Base-by-base conservation (phyloP, 2,888 invertebrate genomes). In the Punctoribates punctum region DNA sequence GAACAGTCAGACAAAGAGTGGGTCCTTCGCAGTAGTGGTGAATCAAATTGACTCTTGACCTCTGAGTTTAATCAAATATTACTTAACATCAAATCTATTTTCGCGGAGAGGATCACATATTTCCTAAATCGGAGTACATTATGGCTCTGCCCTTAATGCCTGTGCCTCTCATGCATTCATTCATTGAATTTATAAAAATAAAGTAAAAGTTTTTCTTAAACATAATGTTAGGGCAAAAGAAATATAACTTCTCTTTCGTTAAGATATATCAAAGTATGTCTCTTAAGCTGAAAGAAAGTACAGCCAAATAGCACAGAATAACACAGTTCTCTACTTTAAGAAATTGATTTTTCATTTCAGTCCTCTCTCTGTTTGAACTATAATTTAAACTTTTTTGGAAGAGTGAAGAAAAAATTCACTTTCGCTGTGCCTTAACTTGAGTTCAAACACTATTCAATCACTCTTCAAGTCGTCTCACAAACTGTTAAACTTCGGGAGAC, bases 21-120 rank as follows among this genome's bases (percentile, higher is more conserved):
- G 25, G 57, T 57, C 25, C 25, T 17, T 23, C 17, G 15, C 27
- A 34, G 34, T 65, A 38, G 20, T 65, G 27, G 23, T 65, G 65
- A 65, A 65, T 34, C 65, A 17, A 65, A 65, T 65, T 65, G 65
- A 65, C 65, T 65, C 20, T 34, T 65, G 65, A 65, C 34, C 65
- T 34, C 34, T 8, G 11, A 29, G 0, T 9, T 57, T 65, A 34
- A 65, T 29, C 13, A 38, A 25, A 57, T 57, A 13, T 25, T 57
- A 13, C 25, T 57, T 57, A 20, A 25, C 11, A 13, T 42, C 11
- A 11, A 42, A 42, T 42, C 42, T 11, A 42, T 42, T 42, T 42
- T 8, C 1, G 11, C 1, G 13, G 11, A 42, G 42, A 42, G 42
- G 51, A 51, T 51, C 51, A 15, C 20, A 23, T n/a, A 9, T 42